Evolutionary conservation across 2,797 vertebrate genomes (phyloP).

Genomic region (Lutjanus argentimaculatus): DNA sequence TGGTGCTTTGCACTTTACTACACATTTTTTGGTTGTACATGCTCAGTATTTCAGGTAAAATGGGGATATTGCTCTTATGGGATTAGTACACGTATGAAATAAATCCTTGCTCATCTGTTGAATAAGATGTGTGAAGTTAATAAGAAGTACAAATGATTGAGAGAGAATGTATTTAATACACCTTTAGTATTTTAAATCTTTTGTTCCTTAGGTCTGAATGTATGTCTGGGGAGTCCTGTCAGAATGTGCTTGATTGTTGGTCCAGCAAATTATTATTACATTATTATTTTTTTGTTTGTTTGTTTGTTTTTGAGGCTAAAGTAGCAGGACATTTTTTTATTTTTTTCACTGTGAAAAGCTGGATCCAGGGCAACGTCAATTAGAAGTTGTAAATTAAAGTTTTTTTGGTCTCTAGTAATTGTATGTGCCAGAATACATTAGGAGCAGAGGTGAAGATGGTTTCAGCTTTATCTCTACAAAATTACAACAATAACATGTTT

Average conservation of each 20-base stretch:
- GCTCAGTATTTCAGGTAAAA: not conserved
- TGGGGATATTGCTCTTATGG: not conserved
- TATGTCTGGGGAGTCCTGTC: not conserved
- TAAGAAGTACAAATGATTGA: too few species aligned
- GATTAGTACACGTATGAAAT: too few species aligned
- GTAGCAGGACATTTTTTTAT: not conserved
- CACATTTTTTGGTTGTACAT: too few species aligned
- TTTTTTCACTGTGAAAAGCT: not conserved
- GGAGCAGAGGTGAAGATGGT: not conserved
- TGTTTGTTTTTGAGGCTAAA: too few species aligned
- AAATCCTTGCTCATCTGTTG: too few species aligned
- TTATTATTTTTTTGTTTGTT: too few species aligned
- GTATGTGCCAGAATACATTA: not conserved
- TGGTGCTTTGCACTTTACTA: not conserved
- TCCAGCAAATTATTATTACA: not conserved
- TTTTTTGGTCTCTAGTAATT: not conserved
- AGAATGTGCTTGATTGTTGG: not conserved
- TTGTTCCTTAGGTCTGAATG: too few species aligned
- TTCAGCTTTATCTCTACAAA: not conserved
- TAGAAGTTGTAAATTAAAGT: not conserved
- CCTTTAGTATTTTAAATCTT: too few species aligned
- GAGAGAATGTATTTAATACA: too few species aligned
- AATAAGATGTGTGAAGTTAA: too few species aligned
- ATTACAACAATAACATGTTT: slow-evolving; percentile 3
- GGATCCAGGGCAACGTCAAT: fast-evolving